Evolutionary conservation across 2,888 invertebrate genomes (phyloP).

Genomic region (Sesia apiformis): DNA sequence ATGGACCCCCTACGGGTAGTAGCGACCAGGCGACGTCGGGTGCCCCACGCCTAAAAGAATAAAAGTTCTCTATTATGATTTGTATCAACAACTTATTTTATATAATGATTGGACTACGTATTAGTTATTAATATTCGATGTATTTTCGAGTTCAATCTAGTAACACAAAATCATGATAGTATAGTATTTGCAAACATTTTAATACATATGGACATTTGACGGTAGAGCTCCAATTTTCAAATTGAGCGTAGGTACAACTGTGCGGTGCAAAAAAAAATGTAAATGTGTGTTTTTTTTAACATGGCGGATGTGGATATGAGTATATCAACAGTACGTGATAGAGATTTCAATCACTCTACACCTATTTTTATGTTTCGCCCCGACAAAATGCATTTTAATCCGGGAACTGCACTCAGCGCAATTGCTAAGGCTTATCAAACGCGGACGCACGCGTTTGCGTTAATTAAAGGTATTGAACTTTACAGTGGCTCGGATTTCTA

Average conservation of each 20-base stretch:
- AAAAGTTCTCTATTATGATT: too few species aligned
- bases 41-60: too few species aligned
- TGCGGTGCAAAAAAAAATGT: constrained; percentile 17
- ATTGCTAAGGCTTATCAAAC: constrained; percentile 45
- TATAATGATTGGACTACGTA: too few species aligned
- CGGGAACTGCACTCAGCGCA: constrained; percentile 35
- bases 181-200: background rate
- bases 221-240: background rate
- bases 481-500: background rate
- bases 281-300: constrained; percentile 29
- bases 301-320: constrained; percentile 19
- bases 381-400: constrained; percentile 50
- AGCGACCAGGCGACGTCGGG: too few species aligned
- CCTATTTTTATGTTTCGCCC: constrained; percentile 26
- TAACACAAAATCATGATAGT: background rate
- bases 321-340: constrained; percentile 50
- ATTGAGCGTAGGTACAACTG: constrained; percentile 6
- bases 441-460: constrained; percentile 29
- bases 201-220: background rate
- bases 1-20: too few species aligned
- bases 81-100: too few species aligned
- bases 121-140: too few species aligned
- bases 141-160: background rate
- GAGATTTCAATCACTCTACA: constrained; percentile 39
- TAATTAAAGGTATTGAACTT: constrained; percentile 25